Percentiles rank a stretch among this genome's conserved stretches.
phyloP scores from a whole-genome alignment of 2,113 vertebrate species.

The Scytalopus superciliaris region DNA sequence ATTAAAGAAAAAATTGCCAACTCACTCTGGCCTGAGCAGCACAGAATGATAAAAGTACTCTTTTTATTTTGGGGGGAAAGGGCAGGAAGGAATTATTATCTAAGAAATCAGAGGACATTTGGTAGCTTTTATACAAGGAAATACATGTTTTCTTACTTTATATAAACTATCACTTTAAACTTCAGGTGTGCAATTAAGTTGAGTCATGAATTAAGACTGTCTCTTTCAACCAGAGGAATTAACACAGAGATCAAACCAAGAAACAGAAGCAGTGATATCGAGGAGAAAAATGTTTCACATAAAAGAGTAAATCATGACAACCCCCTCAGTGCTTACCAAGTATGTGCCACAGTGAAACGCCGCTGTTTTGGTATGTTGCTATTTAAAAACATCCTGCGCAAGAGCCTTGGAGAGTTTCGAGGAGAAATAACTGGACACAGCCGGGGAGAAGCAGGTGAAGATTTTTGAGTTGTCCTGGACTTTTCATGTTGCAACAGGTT shows the following conservation, averaged over 20 bases:
- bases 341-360: slow-evolving; percentile 97
- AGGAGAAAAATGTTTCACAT: background rate
- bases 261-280: background rate
- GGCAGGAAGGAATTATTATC: background rate
- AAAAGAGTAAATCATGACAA: background rate
- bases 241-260: background rate
- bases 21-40: background rate
- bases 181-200: slow-evolving; percentile 48
- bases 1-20: background rate
- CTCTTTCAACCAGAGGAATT: background rate
- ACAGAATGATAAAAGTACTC: background rate
- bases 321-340: slow-evolving; percentile 84
- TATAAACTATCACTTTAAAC: slow-evolving; percentile 39
- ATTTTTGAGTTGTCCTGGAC: slow-evolving; percentile 81
- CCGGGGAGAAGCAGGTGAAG: slow-evolving; percentile 86
- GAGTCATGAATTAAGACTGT: background rate
- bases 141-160: slow-evolving; percentile 1
- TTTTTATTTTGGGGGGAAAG: background rate
- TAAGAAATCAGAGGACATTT: slow-evolving; percentile 18
- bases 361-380: slow-evolving; percentile 94
- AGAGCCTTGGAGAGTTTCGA: slow-evolving; percentile 90
- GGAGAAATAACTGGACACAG: slow-evolving; percentile 88
- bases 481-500: slow-evolving; percentile 96
- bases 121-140: background rate
- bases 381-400: slow-evolving; percentile 93